Evolutionary conservation across 2,797 vertebrate genomes (phyloP), one percentile per base, ranked within the genome.

Genomic region (Heliangelus exortis): DNA sequence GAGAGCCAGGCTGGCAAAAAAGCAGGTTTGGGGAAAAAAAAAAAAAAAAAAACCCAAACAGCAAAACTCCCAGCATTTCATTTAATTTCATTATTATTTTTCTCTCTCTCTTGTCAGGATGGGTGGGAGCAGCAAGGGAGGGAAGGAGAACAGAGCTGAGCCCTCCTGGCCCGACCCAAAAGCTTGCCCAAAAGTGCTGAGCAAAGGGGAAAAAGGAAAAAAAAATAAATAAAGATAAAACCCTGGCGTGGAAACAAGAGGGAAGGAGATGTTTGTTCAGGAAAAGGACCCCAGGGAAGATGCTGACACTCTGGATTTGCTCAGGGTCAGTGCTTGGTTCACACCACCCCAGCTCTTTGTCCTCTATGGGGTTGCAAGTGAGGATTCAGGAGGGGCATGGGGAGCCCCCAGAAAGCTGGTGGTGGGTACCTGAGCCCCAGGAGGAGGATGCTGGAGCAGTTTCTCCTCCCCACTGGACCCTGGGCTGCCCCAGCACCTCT

Each of bases 351-450:
- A 16, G 79, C 7, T 61, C 66, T 12, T 12, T 3, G 4, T 17
- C 45, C 53, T 29, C 13, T 8, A 5, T 4, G 7, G 10, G 23
- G 45, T 34, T 41, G 29, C 13, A 18, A 26, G 34, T 39, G 34
- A 39, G 7, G 1, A 0, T 8, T 7, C 8, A 2, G 2, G 28
- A 62, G 23, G 45, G 15, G 2, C 17, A 65, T 0, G 0, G 61
- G 26, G 43, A 87, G 1, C 1, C 7, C 25, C n/a, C 0, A 18
- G 15, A 43, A 43, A 58, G 7, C 26, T 18, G 9, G 10, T 5
- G 1, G 0, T 25, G 71, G 33, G 13, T 31, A 19, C 26, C 3
- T 1, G 9, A 63, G 23, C 29, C 18, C 9, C 8, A 13, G 7
- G 3, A 3, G 26, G 23, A 36, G 12, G 57, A 20, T 0, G 18